These are phyloP conservation scores for Peromyscus aztecus DNA, from an alignment of 2,797 vertebrate genomes.

Conservation along the genomic window DNA sequence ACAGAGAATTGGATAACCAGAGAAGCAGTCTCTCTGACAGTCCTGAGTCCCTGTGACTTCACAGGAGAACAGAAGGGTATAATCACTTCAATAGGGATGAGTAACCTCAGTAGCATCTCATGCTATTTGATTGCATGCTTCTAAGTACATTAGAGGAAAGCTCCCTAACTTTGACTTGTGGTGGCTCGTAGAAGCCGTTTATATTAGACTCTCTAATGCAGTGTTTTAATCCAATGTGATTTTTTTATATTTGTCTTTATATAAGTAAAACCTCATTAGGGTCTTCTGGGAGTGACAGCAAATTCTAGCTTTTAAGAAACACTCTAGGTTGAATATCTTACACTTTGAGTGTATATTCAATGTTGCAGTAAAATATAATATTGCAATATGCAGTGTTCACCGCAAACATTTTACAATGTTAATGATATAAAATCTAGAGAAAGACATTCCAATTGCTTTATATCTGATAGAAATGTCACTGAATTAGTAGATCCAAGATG, in stretches of 20 bases:
- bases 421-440: neutral
- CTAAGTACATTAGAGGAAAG: neutral
- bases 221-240: neutral
- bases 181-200: neutral
- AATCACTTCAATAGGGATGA: neutral
- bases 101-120: neutral
- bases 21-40: neutral
- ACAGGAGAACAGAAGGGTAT: neutral
- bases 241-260: conserved; percentile 20
- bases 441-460: neutral
- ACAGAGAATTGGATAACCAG: neutral
- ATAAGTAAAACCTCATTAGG: conserved; percentile 25
- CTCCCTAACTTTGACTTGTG: neutral
- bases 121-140: neutral
- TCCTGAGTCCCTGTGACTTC: neutral
- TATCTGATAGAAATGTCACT: neutral
- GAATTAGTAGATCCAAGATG: neutral
- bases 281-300: neutral
- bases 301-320: neutral
- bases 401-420: neutral
- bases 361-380: neutral
- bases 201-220: neutral
- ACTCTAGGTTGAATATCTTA: neutral
- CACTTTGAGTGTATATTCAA: neutral
- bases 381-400: neutral